Conservation (phyloP, 1,140 invertebrate genomes). For the Diabrotica undecimpunctata region DNA sequence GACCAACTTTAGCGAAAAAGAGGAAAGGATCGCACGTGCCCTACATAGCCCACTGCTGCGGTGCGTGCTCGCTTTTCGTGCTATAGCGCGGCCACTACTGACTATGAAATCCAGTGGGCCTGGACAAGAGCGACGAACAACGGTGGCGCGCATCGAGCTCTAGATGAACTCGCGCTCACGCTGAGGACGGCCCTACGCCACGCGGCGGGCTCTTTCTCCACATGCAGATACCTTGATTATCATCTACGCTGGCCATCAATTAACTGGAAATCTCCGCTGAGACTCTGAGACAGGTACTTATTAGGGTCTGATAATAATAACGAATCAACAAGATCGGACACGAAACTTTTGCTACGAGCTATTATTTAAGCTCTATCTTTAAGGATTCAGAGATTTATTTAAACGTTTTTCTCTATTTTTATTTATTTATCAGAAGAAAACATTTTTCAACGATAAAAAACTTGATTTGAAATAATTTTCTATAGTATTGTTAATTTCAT, state of each 20-base stretch:
- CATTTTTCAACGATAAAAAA: too few species aligned
- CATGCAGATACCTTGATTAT: slow-evolving; percentile 11
- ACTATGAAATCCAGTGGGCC: slow-evolving; percentile 15
- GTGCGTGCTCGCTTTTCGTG: slow-evolving; percentile 4
- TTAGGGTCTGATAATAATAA: too few species aligned
- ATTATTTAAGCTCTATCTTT: too few species aligned
- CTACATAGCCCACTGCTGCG: slow-evolving; percentile 1
- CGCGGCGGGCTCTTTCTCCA: background rate
- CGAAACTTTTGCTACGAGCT: too few species aligned
- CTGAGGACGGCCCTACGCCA: slow-evolving; percentile 4
- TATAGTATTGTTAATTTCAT: too few species aligned
- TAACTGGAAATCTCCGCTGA: background rate
- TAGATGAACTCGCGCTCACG: slow-evolving; percentile 3
- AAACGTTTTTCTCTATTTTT: too few species aligned
- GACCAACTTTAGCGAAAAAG: background rate
- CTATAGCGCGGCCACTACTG: slow-evolving; percentile 13
- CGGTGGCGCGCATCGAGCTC: slow-evolving; percentile 7
- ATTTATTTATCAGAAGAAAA: too few species aligned
- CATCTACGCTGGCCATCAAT: slow-evolving; percentile 10
- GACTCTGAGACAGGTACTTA: too few species aligned
- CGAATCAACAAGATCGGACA: too few species aligned
- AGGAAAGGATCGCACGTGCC: slow-evolving; percentile 7
- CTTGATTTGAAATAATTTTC: too few species aligned
- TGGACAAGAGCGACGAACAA: slow-evolving; percentile 9
- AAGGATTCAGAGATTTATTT: too few species aligned